Evolutionary conservation across 2,888 invertebrate genomes (phyloP).

Genomic region (Chymomyza fuscimana): DNA sequence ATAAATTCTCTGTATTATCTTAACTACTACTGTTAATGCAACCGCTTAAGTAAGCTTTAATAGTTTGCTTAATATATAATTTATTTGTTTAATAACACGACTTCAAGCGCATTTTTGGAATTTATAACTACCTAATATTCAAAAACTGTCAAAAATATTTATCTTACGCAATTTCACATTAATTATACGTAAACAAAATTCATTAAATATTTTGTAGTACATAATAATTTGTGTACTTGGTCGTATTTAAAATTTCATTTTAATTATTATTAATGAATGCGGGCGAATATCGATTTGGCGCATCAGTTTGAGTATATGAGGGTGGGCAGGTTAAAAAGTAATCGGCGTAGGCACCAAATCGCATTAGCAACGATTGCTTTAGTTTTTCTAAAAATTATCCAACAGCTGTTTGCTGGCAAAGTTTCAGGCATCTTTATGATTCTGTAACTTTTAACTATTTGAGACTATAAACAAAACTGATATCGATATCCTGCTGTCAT

Average conservation of each 20-base stretch:
- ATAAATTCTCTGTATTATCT: too few relatives aligned
- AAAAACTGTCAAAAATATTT: not conserved
- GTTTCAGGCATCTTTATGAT: too few relatives aligned
- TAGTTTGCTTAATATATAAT: not conserved
- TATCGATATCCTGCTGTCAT: too few relatives aligned
- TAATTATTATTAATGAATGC: constrained; percentile 46
- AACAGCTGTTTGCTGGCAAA: too few relatives aligned
- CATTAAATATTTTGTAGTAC: constrained; percentile 41
- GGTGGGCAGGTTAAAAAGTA: too few relatives aligned
- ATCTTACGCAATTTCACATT: not conserved
- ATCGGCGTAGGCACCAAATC: too few relatives aligned
- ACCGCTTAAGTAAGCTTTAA: not conserved
- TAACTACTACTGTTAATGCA: too few relatives aligned
- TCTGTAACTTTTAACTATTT: too few relatives aligned
- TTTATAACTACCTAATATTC: not conserved
- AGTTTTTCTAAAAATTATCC: too few relatives aligned
- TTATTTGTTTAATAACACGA: too few relatives aligned
- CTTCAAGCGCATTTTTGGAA: not conserved
- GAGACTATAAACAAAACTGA: too few relatives aligned
- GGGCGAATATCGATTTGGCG: not conserved
- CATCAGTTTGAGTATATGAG: not conserved
- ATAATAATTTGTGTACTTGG: constrained; percentile 8
- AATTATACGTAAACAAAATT: constrained; percentile 19
- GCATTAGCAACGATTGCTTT: too few relatives aligned
- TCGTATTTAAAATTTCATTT: constrained; percentile 15